phyloP scores from a whole-genome alignment of 2,113 vertebrate species.

The Trematomus loennbergii region DNA sequence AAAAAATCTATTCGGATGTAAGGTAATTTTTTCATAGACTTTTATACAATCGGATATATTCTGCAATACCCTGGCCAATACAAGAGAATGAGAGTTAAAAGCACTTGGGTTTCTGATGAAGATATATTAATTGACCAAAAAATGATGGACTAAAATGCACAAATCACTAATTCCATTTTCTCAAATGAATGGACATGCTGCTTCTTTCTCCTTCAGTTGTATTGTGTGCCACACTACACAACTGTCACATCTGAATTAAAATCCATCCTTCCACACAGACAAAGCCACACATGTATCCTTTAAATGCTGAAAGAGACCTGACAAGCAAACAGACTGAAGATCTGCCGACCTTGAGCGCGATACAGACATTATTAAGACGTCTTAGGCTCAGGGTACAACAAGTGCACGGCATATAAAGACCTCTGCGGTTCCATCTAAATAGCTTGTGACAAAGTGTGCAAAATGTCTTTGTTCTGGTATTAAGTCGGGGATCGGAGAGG shows the following conservation, averaged over 20 bases:
- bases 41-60: too few relatives aligned
- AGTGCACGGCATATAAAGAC: conserved; percentile 68
- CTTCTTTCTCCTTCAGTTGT: not conserved
- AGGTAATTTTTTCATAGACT: too few relatives aligned
- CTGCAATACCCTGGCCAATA: too few relatives aligned
- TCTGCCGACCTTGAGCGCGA: conserved; percentile 52
- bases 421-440: conserved; percentile 62
- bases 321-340: conserved; percentile 52
- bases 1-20: too few relatives aligned
- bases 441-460: conserved; percentile 77
- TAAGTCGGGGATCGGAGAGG: conserved; percentile 62
- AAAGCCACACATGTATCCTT: conserved; percentile 7
- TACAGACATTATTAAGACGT: conserved; percentile 43
- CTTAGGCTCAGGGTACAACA: conserved; percentile 59
- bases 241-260: conserved; percentile 42
- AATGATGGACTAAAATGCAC: not conserved
- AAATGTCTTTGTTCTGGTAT: conserved; percentile 72
- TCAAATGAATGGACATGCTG: not conserved
- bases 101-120: too few relatives aligned
- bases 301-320: conserved; percentile 11
- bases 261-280: conserved; percentile 40
- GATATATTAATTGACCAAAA: not conserved
- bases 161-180: not conserved
- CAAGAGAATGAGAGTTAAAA: too few relatives aligned
- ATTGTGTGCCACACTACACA: not conserved